Evolutionary conservation across 2,888 invertebrate genomes (phyloP).

Genomic region (Euplexia lucipara): DNA sequence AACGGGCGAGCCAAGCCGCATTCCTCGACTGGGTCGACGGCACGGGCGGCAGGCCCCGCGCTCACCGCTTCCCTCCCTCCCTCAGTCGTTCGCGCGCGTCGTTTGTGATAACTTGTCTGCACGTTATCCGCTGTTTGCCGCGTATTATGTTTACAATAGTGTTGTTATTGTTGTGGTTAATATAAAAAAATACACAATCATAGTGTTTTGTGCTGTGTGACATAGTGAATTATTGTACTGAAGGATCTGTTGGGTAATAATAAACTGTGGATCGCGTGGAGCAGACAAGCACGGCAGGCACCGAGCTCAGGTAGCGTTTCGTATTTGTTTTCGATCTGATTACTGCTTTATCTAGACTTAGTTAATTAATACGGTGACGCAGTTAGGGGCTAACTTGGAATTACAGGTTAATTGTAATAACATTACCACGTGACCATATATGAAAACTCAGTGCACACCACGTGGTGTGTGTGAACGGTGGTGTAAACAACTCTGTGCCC

Average conservation of each 20-base stretch:
- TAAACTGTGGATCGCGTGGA: slow-evolving; percentile 79
- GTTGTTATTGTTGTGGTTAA: slow-evolving; percentile 83
- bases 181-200: slow-evolving; percentile 69
- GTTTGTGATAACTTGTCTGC: slow-evolving; percentile 75
- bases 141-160: slow-evolving; percentile 87
- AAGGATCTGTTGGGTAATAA: slow-evolving; percentile 67
- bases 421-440: slow-evolving; percentile 84
- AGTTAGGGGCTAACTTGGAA: slow-evolving; percentile 63
- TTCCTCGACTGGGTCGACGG: slow-evolving; percentile 88
- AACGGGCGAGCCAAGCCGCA: slow-evolving; percentile 88
- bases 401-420: slow-evolving; percentile 75
- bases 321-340: slow-evolving; percentile 84
- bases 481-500: slow-evolving; percentile 83
- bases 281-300: slow-evolving; percentile 85
- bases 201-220: slow-evolving; percentile 82
- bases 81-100: slow-evolving; percentile 88
- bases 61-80: slow-evolving; percentile 60
- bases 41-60: slow-evolving; percentile 79
- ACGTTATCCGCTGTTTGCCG: slow-evolving; percentile 76
- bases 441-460: slow-evolving; percentile 79
- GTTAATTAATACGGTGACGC: slow-evolving; percentile 75
- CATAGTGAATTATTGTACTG: slow-evolving; percentile 70
- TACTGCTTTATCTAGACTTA: slow-evolving; percentile 68
- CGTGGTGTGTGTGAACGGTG: slow-evolving; percentile 83
- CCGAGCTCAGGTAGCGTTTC: slow-evolving; percentile 88